Percentiles rank a stretch among this genome's conserved stretches.
phyloP scores from a whole-genome alignment of 2,888 invertebrate species.

The Diploptera punctata region DNA sequence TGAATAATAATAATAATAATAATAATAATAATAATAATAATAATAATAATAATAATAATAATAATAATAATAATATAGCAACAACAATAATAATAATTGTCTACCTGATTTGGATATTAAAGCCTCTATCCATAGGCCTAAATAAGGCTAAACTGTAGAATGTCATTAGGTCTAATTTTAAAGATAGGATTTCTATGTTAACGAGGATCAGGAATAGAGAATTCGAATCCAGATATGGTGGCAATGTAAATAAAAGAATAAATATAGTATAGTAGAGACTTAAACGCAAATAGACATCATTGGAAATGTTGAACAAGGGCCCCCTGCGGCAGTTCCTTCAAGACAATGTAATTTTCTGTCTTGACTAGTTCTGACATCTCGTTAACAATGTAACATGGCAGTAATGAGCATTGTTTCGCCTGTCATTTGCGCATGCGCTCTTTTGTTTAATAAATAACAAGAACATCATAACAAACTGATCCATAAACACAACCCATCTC shows the following conservation, averaged over 20 bases:
- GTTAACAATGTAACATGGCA: conserved; percentile 40
- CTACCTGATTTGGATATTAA: too few species aligned
- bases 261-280: not conserved
- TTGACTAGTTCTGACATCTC: conserved; percentile 19
- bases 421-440: conserved; percentile 30
- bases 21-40: too few species aligned
- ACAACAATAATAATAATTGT: too few species aligned
- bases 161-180: too few species aligned
- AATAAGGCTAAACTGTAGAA: too few species aligned
- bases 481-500: conserved; percentile 16
- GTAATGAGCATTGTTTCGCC: conserved; percentile 40
- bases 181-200: too few species aligned
- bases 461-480: conserved; percentile 7
- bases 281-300: conserved; percentile 8
- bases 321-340: not conserved
- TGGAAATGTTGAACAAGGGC: not conserved
- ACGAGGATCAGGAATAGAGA: too few species aligned
- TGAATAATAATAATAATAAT: too few species aligned
- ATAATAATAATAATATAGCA: too few species aligned
- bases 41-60: too few species aligned
- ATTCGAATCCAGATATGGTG: too few species aligned
- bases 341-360: conserved; percentile 20
- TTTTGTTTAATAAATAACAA: conserved; percentile 22
- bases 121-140: too few species aligned
- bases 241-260: not conserved